Conservation (phyloP, 2,888 invertebrate species). For the Elmis aenea region DNA sequence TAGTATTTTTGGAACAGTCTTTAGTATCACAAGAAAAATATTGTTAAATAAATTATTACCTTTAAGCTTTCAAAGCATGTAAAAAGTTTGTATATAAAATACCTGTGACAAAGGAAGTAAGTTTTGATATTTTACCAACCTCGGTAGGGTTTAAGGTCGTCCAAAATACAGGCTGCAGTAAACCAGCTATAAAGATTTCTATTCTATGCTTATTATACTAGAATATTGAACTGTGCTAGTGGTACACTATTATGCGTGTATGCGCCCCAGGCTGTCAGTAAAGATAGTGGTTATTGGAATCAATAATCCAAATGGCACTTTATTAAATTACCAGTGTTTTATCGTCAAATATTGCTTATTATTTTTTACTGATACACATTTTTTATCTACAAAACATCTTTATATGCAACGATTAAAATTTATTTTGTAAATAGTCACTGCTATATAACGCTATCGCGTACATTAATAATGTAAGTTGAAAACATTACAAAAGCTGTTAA, state of each 20-base stretch:
- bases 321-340: slow-evolving; percentile 7
- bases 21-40: no score
- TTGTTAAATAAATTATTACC: no score
- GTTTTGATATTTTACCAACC: slow-evolving; percentile 10
- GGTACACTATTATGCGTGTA: slow-evolving; percentile 12
- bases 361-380: no score
- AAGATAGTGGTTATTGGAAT: slow-evolving; percentile 18
- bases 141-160: slow-evolving; percentile 14
- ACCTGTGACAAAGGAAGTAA: slow-evolving; percentile 7
- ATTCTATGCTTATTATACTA: no score
- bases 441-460: no score
- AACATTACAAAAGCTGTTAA: no score
- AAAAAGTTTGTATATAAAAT: not conserved
- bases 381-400: no score
- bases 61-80: not conserved
- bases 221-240: slow-evolving; percentile 5
- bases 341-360: no score
- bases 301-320: slow-evolving; percentile 13
- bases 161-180: slow-evolving; percentile 11
- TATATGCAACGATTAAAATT: no score
- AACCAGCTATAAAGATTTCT: slow-evolving; percentile 4
- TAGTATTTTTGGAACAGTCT: no score
- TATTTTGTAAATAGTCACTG: no score
- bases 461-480: no score
- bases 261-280: slow-evolving; percentile 12